phyloP scores from a whole-genome alignment of 2,888 invertebrate genomes.

The Agriopis leucophaearia region DNA sequence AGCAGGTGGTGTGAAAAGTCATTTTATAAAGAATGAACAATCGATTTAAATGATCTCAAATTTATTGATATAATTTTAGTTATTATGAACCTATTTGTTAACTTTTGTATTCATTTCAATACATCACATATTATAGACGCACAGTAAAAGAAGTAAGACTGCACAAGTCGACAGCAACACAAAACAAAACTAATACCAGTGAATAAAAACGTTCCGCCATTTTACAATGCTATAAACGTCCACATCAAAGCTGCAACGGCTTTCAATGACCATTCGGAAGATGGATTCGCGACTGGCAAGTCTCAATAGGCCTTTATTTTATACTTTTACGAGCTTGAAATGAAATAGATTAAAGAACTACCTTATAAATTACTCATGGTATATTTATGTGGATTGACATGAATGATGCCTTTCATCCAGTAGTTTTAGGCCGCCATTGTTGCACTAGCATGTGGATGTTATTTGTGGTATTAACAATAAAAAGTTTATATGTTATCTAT shows the following conservation, averaged over 20 bases:
- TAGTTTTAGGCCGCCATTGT: too few relatives aligned
- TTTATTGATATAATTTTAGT: too few relatives aligned
- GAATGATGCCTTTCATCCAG: not conserved
- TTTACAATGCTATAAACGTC: conserved; percentile 69
- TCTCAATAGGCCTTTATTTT: conserved; percentile 30
- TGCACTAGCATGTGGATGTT: too few relatives aligned
- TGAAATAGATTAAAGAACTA: not conserved
- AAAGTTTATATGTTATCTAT: too few relatives aligned
- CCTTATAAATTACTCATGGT: conserved; percentile 1
- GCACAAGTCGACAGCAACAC: conserved; percentile 50
- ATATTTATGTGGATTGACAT: not conserved
- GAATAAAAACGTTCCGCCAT: conserved; percentile 67
- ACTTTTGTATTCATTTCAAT: too few relatives aligned
- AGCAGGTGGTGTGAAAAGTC: too few relatives aligned
- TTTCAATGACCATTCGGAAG: conserved; percentile 39
- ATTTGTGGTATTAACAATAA: too few relatives aligned
- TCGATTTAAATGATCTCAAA: too few relatives aligned
- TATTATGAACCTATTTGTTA: too few relatives aligned
- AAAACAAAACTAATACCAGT: conserved; percentile 56
- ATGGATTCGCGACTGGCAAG: conserved; percentile 33
- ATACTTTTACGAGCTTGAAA: not conserved
- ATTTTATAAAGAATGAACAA: too few relatives aligned
- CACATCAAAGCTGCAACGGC: conserved; percentile 63
- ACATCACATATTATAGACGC: too few relatives aligned
- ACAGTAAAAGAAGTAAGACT: conserved; percentile 23